A percentile compares a stretch with the other conserved stretches of the same genome.
phyloP scores from a whole-genome alignment of 2,797 vertebrate genomes.

The Spea hammondii region DNA sequence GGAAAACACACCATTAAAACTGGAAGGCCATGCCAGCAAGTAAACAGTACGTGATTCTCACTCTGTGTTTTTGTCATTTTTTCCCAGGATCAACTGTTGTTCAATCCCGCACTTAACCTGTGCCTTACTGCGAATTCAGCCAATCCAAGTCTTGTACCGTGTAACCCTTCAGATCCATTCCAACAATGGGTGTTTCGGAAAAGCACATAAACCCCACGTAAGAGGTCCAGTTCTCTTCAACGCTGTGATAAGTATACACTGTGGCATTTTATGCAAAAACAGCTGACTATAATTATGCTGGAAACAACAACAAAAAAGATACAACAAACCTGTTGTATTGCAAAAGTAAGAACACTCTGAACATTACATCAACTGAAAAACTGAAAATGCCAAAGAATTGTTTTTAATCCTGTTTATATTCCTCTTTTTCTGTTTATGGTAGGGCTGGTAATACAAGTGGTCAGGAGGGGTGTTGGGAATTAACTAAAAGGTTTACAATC shows the following conservation, averaged over 20 bases:
- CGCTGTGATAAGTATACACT: constrained; percentile 63
- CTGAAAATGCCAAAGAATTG: constrained; percentile 67
- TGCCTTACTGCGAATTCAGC: constrained; percentile 85
- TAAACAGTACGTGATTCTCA: not conserved
- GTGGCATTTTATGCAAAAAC: constrained; percentile 61
- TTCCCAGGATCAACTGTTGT: constrained; percentile 83
- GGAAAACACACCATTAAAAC: not conserved
- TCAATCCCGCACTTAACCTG: constrained; percentile 74
- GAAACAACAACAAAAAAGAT: constrained; percentile 25
- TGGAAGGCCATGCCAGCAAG: not conserved
- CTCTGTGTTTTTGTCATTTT: not conserved
- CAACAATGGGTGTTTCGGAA: constrained; percentile 90
- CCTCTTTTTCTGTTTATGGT: constrained; percentile 28
- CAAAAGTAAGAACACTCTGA: constrained; percentile 54
- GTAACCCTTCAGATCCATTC: constrained; percentile 83
- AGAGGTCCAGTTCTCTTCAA: constrained; percentile 55
- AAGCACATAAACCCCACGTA: constrained; percentile 61
- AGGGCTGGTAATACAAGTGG: constrained; percentile 10
- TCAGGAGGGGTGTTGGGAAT: constrained; percentile 3
- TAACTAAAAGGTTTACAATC: constrained; percentile 23
- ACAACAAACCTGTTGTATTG: constrained; percentile 54
- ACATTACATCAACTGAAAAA: constrained; percentile 37
- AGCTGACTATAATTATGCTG: constrained; percentile 62
- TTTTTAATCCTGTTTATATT: constrained; percentile 36
- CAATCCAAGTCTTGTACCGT: constrained; percentile 77